These are phyloP conservation scores for Nymphicus hollandicus DNA, from an alignment of 2,113 vertebrate genomes.

Conservation along the genomic window DNA sequence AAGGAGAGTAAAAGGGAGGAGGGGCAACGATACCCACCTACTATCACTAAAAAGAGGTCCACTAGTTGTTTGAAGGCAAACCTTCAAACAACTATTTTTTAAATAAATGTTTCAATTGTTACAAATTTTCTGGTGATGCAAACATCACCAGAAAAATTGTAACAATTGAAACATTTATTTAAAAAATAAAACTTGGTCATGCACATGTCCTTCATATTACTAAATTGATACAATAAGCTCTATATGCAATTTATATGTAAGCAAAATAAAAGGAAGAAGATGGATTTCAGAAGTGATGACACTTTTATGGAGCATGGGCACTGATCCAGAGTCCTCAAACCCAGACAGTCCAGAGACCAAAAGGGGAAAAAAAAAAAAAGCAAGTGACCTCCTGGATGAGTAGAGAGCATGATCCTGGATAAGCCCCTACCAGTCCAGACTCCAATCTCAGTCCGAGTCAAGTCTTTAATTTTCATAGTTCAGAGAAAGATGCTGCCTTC, in stretches of 20 bases:
- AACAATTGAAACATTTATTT: background rate
- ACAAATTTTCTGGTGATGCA: no score
- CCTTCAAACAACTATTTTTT: no score
- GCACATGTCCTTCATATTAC: background rate
- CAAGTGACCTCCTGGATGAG: background rate
- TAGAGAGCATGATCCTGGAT: background rate
- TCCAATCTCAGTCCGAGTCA: background rate
- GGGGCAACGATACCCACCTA: background rate
- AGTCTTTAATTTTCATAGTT: background rate
- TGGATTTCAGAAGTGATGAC: background rate
- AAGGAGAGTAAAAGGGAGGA: background rate
- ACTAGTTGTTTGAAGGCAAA: background rate
- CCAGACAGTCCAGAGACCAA: background rate
- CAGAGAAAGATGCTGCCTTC: background rate
- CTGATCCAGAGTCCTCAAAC: background rate
- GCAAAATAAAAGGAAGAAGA: background rate
- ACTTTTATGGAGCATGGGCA: background rate
- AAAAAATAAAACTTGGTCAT: background rate
- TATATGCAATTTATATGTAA: background rate
- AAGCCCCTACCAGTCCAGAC: background rate
- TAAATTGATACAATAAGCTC: background rate
- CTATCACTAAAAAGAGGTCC: background rate
- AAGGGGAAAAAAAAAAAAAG: accelerated
- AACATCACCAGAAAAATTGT: background rate
- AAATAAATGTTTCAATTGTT: no score